Evolutionary conservation across 1,140 invertebrate species (phyloP), one percentile per base, ranked within the genome.

Genomic region (Anastrepha obliqua): DNA sequence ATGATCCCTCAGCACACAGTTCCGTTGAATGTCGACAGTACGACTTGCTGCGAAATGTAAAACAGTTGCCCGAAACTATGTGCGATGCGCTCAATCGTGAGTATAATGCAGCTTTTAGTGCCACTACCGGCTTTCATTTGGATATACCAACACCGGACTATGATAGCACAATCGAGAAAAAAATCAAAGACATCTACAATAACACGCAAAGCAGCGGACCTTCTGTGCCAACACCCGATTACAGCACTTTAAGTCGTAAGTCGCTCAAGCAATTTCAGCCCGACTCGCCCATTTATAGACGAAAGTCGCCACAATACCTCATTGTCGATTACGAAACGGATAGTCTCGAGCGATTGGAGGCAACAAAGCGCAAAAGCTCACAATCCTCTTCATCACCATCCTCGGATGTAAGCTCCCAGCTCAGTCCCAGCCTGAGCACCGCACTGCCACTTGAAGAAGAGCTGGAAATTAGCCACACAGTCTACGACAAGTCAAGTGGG

Each of bases 371-470:
- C 42, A 93, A 91, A 85, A 91, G 88, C 42, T 92, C 93, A 3
- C 94, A 93, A n/a, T 94, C 94, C 9, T 94, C 94, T 6, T 95
- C 95, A 9, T 95, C 96, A 0, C 95, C 95, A 0, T 95, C 96
- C 29, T 95, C 96, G 70, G 90, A 95, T 58, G 93, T 95, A 0
- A 96, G 95, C 87, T 95, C 96, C 5, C 96, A 96, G 90, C 95
- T 96, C 0, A 96, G 95, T 90, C 96, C 96, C 2, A 95, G 95
- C 78, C 90, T 96, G 55, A 96, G 96, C 85, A 95, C 95, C 1
- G 96, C 96, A 7, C 89, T 97, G 85, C 96, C 96, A 0, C 94
- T 97, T 92, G 96, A 97, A 89, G 96, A 97, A 93, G 96, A 97
- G 92, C 91, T 97, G 87, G 97, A 96, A 4, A 96, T 97, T 94